These are phyloP conservation scores for Trachelus iudaicus DNA, from an alignment of 2,888 invertebrate genomes.

Conservation along the genomic window DNA sequence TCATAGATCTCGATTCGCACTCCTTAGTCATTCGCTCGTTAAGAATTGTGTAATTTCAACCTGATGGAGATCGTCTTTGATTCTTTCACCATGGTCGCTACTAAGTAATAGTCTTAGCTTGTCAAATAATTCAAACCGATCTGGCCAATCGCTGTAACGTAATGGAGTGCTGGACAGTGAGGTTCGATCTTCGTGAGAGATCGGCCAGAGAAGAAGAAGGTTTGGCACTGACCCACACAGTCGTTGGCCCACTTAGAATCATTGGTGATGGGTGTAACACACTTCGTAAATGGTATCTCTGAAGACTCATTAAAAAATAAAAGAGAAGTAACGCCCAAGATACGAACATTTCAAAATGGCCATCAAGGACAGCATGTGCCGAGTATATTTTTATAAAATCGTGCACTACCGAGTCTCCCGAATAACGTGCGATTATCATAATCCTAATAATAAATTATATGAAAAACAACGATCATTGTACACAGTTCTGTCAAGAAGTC, in stretches of 20 bases:
- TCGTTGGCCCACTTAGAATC: conserved; percentile 53
- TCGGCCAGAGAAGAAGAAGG: conserved; percentile 18
- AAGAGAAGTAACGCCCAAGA: neutral
- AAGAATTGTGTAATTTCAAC: neutral
- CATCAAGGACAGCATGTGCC: neutral
- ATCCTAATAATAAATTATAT: neutral
- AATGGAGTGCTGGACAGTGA: neutral
- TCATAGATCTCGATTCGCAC: neutral
- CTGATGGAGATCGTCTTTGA: neutral
- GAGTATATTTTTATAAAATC: neutral
- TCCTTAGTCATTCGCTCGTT: neutral
- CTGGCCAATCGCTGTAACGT: neutral
- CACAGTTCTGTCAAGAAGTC: neutral
- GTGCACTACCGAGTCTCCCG: neutral
- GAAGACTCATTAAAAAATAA: neutral
- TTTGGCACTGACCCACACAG: conserved; percentile 61
- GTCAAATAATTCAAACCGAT: neutral
- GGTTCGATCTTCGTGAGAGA: neutral
- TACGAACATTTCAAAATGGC: neutral
- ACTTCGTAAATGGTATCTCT: neutral
- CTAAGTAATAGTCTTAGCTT: neutral
- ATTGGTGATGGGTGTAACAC: neutral
- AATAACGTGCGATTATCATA: neutral
- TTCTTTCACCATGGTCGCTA: neutral
- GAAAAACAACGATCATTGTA: neutral